Evolutionary conservation across 2,888 invertebrate genomes (phyloP), one percentile per base, ranked within the genome.

Genomic region (Archaeoteleia sp.): DNA sequence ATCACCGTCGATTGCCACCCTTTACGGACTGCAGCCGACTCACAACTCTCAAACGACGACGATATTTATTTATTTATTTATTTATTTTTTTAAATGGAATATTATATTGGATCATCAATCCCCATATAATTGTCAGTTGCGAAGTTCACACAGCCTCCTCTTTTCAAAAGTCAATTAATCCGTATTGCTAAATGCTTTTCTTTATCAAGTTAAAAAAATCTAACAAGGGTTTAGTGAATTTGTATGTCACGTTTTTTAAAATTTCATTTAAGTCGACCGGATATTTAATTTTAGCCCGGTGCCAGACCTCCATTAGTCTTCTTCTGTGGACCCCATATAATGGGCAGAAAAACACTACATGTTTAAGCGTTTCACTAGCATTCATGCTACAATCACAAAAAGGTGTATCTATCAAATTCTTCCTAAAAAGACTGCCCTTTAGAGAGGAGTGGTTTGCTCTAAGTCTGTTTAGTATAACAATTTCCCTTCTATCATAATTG

Each of bases 321-420:
- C 1, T 10, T 25, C 40, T 23, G 7, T 40, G 40, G 3, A 8
- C 8, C n/a, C 10, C 20, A 25, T 25, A 40, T 12, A 10, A 5
- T 12, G 40, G 40, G 30, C 43, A 43, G 7, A 43, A 29, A 8
- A 43, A 43, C 3, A 43, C 8, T 12, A 29, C n/a, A 5, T 25
- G 25, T 12, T 40, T 1, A 2, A 40, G 3, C n/a, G 40, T 25
- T 40, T 43, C 29, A 14, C 6, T n/a, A 2, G 13, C 2, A 8
- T 14, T 29, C 1, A 14, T 1, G 4, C 8, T 1, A 14, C 43
- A 43, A 0, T 27, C n/a, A 29, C 43, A 43, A n/a, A 29, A n/a
- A 2, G 29, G 43, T 0, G 10, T 3, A 3, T 10, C 29, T 3
- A 29, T 9, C 8, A 43, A 10, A 5, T 43, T 43, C 15, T 43